Percentiles rank a stretch among this genome's conserved stretches.
These are phyloP conservation scores for Athalia circularis DNA, from an alignment of 2,888 invertebrate genomes.

Conservation along the genomic window DNA sequence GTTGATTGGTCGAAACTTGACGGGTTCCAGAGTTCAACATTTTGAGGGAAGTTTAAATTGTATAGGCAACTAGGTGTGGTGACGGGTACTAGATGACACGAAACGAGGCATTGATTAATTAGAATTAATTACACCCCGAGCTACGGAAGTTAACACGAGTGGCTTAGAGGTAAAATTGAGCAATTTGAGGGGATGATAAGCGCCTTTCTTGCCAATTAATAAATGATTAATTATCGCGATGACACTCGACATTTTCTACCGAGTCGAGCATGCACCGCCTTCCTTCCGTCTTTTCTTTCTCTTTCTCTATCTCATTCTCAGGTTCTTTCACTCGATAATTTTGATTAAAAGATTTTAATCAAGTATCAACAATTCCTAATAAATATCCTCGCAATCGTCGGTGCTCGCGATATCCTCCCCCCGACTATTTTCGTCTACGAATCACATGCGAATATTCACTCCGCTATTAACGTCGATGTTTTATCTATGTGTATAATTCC, in stretches of 20 bases:
- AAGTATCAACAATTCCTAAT: slow-evolving; percentile 35
- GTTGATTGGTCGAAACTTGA: slow-evolving; percentile 32
- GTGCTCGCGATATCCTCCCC: too few species aligned
- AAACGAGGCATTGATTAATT: slow-evolving; percentile 65
- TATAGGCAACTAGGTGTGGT: slow-evolving; percentile 32
- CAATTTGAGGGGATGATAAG: slow-evolving; percentile 66
- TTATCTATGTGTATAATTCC: too few species aligned
- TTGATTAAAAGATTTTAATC: slow-evolving; percentile 45
- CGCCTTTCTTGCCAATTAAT: slow-evolving; percentile 71
- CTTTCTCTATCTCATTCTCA: not conserved
- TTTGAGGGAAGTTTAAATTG: slow-evolving; percentile 4
- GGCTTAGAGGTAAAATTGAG: slow-evolving; percentile 56
- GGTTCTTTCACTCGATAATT: slow-evolving; percentile 42
- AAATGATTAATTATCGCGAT: slow-evolving; percentile 69
- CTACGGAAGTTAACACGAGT: slow-evolving; percentile 44
- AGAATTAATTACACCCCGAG: slow-evolving; percentile 62
- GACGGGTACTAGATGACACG: slow-evolving; percentile 40
- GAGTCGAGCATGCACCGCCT: slow-evolving; percentile 13
- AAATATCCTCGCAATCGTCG: slow-evolving; percentile 26
- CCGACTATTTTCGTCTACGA: too few species aligned
- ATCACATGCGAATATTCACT: too few species aligned
- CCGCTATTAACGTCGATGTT: too few species aligned
- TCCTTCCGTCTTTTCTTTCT: slow-evolving; percentile 26
- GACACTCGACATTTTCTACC: slow-evolving; percentile 60
- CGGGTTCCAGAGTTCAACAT: slow-evolving; percentile 2